Conservation (phyloP, 2,113 vertebrate genomes). For the Atractosteus spatula region DNA sequence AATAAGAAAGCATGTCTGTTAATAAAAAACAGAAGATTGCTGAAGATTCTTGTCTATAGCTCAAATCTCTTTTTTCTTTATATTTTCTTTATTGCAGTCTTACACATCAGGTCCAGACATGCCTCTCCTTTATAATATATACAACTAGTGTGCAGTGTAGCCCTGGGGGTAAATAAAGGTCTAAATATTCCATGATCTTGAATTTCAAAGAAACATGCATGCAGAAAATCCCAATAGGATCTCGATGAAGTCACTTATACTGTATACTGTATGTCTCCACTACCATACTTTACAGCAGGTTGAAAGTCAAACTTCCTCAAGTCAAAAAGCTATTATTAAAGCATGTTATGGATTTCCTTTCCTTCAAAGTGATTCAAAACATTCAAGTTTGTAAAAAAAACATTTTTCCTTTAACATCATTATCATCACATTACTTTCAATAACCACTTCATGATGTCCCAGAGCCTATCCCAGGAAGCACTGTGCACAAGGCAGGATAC, state of each 20-base stretch:
- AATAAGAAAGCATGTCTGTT: no score
- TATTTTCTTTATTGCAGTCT: not conserved
- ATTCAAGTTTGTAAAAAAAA: no score
- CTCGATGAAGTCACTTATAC: constrained; percentile 2
- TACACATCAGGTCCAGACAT: not conserved
- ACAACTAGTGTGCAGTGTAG: not conserved
- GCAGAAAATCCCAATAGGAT: constrained; percentile 4
- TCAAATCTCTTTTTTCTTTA: not conserved
- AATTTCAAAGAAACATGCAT: constrained; percentile 17
- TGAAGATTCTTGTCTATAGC: no score
- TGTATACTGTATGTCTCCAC: not conserved
- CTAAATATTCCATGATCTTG: constrained; percentile 1
- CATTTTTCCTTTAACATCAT: no score
- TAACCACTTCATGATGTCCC: no score
- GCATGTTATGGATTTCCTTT: not conserved
- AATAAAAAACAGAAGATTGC: no score
- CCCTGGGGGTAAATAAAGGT: constrained; percentile 14
- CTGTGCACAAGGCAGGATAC: no score
- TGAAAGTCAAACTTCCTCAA: not conserved
- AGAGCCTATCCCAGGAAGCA: no score
- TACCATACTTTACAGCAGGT: not conserved
- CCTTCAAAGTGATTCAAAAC: no score
- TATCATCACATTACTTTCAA: no score
- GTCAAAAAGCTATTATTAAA: not conserved
- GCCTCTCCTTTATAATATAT: not conserved